Percentiles rank a stretch among this genome's conserved stretches.
phyloP scores from a whole-genome alignment of 2,113 vertebrate genomes.

The Rynchops niger region DNA sequence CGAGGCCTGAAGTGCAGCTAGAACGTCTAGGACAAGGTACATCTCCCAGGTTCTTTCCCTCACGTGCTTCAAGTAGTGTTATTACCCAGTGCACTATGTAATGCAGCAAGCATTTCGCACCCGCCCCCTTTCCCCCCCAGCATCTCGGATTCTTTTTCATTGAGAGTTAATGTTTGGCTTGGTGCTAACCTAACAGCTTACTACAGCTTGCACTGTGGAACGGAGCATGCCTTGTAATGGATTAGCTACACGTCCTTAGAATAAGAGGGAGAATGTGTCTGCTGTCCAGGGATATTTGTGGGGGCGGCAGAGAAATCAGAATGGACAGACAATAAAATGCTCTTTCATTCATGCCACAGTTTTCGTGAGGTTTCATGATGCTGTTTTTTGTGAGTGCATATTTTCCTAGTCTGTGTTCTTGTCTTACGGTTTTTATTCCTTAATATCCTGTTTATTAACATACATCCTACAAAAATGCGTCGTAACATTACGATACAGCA shows the following conservation, averaged over 20 bases:
- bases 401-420: background rate
- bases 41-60: background rate
- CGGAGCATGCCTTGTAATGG: background rate
- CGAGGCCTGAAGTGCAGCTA: background rate
- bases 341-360: background rate
- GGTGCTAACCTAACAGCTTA: constrained; percentile 21
- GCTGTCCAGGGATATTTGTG: constrained; percentile 12
- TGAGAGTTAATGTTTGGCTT: constrained; percentile 8
- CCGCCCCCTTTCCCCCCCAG: background rate
- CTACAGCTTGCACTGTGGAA: background rate
- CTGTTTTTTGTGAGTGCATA: background rate
- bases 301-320: constrained; percentile 9
- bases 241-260: constrained; percentile 1
- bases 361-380: background rate
- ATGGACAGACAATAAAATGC: background rate
- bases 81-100: background rate
- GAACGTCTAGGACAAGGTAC: background rate
- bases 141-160: background rate
- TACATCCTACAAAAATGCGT: background rate
- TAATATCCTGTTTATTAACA: background rate
- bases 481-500: background rate
- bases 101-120: background rate
- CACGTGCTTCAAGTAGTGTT: background rate
- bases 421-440: background rate
- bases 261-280: background rate